Evolutionary conservation across 2,888 invertebrate species (phyloP).

Genomic region (Tubulanus polymorphus): DNA sequence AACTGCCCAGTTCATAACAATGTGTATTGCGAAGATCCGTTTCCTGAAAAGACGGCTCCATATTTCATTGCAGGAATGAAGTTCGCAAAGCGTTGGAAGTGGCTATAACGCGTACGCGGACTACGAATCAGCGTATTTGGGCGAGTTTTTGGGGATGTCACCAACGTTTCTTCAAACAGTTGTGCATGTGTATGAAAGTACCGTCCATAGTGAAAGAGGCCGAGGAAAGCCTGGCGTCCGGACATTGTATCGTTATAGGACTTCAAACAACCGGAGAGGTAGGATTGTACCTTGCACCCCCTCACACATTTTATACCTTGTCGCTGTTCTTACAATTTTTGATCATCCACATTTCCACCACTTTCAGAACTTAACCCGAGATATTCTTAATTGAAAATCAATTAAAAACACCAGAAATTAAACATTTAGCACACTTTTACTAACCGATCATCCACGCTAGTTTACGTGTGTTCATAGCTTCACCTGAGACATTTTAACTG

Average conservation of each 20-base stretch:
- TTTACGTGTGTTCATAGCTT: too few species aligned
- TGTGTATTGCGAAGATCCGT: too few species aligned
- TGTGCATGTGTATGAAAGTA: conserved; percentile 55
- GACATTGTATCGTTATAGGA: conserved; percentile 48
- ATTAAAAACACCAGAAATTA: too few species aligned
- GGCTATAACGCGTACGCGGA: conserved; percentile 31
- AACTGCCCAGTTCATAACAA: conserved; percentile 1
- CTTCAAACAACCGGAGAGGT: conserved; percentile 52
- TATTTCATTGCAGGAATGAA: conserved; percentile 36
- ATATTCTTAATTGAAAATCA: too few species aligned
- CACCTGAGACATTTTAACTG: too few species aligned
- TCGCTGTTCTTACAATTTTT: too few species aligned
- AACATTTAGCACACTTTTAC: too few species aligned
- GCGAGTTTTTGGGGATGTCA: conserved; percentile 32
- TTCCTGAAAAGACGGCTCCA: neutral
- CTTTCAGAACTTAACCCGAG: too few species aligned
- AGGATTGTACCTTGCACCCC: too few species aligned
- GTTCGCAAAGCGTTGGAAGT: conserved; percentile 37
- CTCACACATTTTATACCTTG: too few species aligned
- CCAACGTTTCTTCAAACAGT: conserved; percentile 49
- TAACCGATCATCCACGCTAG: too few species aligned
- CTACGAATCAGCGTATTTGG: neutral
- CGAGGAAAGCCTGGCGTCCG: conserved; percentile 31
- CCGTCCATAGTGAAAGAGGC: conserved; percentile 41
- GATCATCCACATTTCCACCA: too few species aligned